These are phyloP conservation scores for Helobdella robusta DNA, from an alignment of 2,888 invertebrate species.

Conservation along the genomic window DNA sequence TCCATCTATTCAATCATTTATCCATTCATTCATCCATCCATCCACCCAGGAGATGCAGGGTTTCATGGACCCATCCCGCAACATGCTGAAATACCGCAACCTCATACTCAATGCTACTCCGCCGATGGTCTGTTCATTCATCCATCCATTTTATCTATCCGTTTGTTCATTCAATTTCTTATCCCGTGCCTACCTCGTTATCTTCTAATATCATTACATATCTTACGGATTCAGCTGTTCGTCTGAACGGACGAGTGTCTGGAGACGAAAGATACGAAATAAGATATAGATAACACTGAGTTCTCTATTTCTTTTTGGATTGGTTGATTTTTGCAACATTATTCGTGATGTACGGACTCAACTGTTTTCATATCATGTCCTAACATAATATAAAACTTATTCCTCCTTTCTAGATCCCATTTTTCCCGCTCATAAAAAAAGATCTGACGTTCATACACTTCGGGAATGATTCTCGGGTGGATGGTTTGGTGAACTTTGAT, in stretches of 20 bases:
- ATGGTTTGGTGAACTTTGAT: constrained; percentile 76
- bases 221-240: no score
- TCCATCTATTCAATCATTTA: not conserved
- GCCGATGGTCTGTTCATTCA: constrained; percentile 56
- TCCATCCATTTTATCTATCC: not conserved
- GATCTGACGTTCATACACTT: constrained; percentile 95
- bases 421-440: constrained; percentile 55
- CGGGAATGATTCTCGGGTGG: constrained; percentile 62
- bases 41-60: constrained; percentile 69
- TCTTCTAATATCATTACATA: no score
- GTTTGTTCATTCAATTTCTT: not conserved
- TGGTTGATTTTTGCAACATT: no score
- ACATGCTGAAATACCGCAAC: constrained; percentile 96
- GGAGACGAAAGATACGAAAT: no score
- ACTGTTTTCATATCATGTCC: no score
- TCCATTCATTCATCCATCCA: not conserved
- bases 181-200: no score
- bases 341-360: no score
- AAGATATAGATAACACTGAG: no score
- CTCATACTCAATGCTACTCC: constrained; percentile 82
- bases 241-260: no score
- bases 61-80: constrained; percentile 94
- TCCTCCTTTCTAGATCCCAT: constrained; percentile 52
- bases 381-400: not conserved
- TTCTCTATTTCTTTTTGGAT: no score